Evolutionary conservation across 2,113 vertebrate genomes (phyloP).

Genomic region (Columba livia): DNA sequence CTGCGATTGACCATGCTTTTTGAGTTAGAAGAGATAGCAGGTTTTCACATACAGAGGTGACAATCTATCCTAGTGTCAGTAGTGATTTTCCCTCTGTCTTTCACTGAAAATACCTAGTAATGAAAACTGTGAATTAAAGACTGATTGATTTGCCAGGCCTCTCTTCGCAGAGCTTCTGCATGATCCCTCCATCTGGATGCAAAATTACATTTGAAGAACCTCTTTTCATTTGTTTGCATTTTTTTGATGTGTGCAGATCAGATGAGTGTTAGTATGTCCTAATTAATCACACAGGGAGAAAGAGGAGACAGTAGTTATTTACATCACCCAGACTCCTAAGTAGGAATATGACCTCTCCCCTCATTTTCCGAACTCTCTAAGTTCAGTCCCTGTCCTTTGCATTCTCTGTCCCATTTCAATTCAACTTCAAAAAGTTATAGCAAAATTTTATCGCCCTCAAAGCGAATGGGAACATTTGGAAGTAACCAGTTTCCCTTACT

Average conservation of each 20-base stretch:
- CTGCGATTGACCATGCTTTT: neutral
- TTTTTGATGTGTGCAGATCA: neutral
- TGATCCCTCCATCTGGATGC: neutral
- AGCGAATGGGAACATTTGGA: neutral
- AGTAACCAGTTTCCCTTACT: neutral
- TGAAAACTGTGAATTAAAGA: conserved; percentile 16
- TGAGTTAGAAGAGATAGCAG: neutral
- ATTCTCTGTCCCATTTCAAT: neutral
- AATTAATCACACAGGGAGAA: neutral
- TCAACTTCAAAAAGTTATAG: neutral
- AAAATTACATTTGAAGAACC: neutral
- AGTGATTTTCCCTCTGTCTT: conserved; percentile 21
- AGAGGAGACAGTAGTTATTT: neutral
- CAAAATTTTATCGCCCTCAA: neutral
- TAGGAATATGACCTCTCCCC: neutral
- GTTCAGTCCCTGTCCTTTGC: neutral
- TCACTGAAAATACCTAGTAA: neutral
- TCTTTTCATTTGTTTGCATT: neutral
- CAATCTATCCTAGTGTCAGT: neutral
- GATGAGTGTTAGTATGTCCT: neutral
- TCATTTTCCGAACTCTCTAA: neutral
- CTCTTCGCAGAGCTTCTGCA: neutral
- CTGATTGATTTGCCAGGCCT: neutral
- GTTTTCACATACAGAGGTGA: neutral
- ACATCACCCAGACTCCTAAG: neutral